Conservation (phyloP, 2,888 invertebrate species). For the Aethes cnicana region DNA sequence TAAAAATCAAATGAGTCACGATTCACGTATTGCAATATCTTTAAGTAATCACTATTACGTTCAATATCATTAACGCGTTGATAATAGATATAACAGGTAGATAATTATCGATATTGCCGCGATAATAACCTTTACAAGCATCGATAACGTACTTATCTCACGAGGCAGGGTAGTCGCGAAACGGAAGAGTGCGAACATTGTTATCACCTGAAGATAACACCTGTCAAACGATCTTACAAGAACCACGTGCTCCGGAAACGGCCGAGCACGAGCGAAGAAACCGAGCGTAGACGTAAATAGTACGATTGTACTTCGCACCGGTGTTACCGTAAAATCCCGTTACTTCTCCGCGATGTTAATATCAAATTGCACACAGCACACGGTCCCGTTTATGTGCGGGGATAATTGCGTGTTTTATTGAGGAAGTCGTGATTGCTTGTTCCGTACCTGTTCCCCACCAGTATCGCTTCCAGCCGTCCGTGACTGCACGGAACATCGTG, state of each 20-base stretch:
- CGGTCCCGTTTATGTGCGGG: no score
- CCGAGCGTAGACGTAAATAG: conserved; percentile 70
- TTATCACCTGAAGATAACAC: conserved; percentile 36
- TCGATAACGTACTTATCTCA: conserved; percentile 6
- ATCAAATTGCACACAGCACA: no score
- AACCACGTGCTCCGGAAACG: conserved; percentile 68
- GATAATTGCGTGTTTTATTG: conserved; percentile 55
- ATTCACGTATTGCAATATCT: no score
- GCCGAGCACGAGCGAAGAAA: conserved; percentile 54
- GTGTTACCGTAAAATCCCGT: conserved; percentile 33
- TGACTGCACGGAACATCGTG: conserved; percentile 76
- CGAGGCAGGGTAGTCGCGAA: conserved; percentile 4
- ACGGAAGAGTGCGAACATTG: conserved; percentile 15
- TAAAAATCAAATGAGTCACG: no score
- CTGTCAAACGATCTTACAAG: conserved; percentile 49
- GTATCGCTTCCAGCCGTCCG: conserved; percentile 75
- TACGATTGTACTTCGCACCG: conserved; percentile 34
- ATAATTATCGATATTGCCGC: neutral
- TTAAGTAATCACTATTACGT: neutral
- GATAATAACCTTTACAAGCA: no score
- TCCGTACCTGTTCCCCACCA: conserved; percentile 81
- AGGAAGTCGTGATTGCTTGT: conserved; percentile 66
- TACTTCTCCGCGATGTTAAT: conserved; percentile 20
- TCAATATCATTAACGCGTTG: no score
- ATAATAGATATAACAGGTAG: no score